Conservation (phyloP, 2,888 invertebrate genomes). For the Watsonalla cultraria region DNA sequence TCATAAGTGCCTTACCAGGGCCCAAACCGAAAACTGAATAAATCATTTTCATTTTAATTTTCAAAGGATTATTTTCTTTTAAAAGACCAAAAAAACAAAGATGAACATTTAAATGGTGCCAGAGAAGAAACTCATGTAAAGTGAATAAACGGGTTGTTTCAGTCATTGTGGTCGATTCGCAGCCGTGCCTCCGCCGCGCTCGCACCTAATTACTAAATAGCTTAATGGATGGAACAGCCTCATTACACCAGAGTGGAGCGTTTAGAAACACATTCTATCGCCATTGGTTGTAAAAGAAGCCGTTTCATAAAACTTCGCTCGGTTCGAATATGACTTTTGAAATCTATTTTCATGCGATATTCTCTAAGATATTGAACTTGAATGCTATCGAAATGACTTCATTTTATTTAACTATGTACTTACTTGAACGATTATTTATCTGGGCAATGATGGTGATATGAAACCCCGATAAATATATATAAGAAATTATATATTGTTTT, state of each 20-base stretch:
- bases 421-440: too few species aligned
- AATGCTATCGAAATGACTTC: too few species aligned
- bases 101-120: constrained; percentile 25
- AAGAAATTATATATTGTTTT: too few species aligned
- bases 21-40: too few species aligned
- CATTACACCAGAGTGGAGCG: constrained; percentile 53
- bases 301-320: constrained; percentile 14
- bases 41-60: too few species aligned
- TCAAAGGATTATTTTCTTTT: too few species aligned
- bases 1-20: too few species aligned
- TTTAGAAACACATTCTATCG: constrained; percentile 40
- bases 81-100: constrained; percentile 7
- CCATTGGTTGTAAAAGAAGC: constrained; percentile 21
- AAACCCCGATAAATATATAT: too few species aligned
- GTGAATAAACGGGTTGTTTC: constrained; percentile 38
- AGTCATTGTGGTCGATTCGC: constrained; percentile 46
- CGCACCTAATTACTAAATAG: constrained; percentile 68
- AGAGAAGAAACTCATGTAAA: constrained; percentile 24
- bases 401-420: too few species aligned
- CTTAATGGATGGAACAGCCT: constrained; percentile 62
- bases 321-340: neutral
- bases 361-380: too few species aligned
- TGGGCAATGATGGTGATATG: too few species aligned
- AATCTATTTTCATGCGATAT: neutral
- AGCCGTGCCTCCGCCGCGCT: constrained; percentile 32